These are phyloP conservation scores for Drosophila mimetica DNA, from an alignment of 2,888 invertebrate species.

Conservation along the genomic window DNA sequence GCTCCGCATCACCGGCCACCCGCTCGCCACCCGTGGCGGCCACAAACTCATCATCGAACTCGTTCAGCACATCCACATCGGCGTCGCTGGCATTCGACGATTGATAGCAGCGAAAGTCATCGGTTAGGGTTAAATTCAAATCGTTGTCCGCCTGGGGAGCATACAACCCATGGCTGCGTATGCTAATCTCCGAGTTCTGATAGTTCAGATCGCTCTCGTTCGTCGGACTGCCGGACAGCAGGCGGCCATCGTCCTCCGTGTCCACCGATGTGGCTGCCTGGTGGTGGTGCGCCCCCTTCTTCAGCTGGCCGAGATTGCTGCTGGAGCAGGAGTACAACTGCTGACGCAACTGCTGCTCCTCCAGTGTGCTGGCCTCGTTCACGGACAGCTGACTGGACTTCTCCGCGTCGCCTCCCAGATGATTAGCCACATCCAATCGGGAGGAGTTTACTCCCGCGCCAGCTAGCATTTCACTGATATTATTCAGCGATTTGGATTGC, in stretches of 20 bases:
- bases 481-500: conserved; percentile 78
- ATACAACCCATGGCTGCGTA: conserved; percentile 87
- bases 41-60: conserved; percentile 82
- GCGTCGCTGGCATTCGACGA: conserved; percentile 84
- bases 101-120: conserved; percentile 83
- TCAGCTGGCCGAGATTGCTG: conserved; percentile 51
- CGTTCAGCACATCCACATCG: conserved; percentile 80
- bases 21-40: conserved; percentile 24
- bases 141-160: conserved; percentile 87
- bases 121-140: conserved; percentile 85
- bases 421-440: not conserved
- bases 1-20: conserved; percentile 66
- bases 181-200: conserved; percentile 88
- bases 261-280: conserved; percentile 13
- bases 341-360: conserved; percentile 55
- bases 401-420: not conserved
- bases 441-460: not conserved
- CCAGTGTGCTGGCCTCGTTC: conserved; percentile 34
- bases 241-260: conserved; percentile 43
- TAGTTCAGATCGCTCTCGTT: conserved; percentile 88
- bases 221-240: conserved; percentile 83
- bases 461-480: conserved; percentile 67
- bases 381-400: conserved; percentile 10
- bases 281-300: conserved; percentile 37
- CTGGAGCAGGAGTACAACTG: conserved; percentile 64